These are phyloP conservation scores for Equus przewalskii DNA, from an alignment of 2,113 vertebrate species.

Conservation along the genomic window DNA sequence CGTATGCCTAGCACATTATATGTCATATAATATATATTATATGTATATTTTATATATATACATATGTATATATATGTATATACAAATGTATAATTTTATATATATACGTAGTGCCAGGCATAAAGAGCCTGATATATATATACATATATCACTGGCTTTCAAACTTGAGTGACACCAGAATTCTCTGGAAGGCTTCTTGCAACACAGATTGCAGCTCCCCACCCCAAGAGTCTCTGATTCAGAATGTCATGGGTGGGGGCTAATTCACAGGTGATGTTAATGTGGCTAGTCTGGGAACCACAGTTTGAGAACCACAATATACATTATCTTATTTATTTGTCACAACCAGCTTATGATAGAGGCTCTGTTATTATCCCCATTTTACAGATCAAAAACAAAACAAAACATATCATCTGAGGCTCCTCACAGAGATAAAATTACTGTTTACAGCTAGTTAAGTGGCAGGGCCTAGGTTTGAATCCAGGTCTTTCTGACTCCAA, in stretches of 20 bases:
- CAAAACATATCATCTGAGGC: background rate
- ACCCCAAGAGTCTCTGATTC: background rate
- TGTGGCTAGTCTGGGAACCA: background rate
- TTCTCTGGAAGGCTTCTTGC: background rate
- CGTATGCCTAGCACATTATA: background rate
- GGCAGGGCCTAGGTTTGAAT: background rate
- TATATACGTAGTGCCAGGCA: background rate
- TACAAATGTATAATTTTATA: background rate
- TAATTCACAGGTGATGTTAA: background rate
- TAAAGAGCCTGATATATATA: background rate
- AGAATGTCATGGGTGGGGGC: background rate
- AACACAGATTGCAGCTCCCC: background rate
- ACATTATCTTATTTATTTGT: conserved; percentile 20
- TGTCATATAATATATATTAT: too few species aligned
- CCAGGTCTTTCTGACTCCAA: background rate
- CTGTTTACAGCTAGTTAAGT: background rate
- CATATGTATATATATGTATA: too few species aligned
- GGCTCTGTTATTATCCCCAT: background rate
- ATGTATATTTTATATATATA: too few species aligned
- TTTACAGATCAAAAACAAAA: conserved; percentile 32
- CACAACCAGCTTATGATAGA: background rate
- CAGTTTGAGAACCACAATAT: background rate
- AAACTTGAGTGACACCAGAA: background rate
- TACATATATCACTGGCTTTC: background rate
- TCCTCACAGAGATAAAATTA: conserved; percentile 8